Percentiles rank a stretch among this genome's conserved stretches.
Evolutionary conservation across 2,888 invertebrate genomes (phyloP).

Genomic region (Timandra comae): DNA sequence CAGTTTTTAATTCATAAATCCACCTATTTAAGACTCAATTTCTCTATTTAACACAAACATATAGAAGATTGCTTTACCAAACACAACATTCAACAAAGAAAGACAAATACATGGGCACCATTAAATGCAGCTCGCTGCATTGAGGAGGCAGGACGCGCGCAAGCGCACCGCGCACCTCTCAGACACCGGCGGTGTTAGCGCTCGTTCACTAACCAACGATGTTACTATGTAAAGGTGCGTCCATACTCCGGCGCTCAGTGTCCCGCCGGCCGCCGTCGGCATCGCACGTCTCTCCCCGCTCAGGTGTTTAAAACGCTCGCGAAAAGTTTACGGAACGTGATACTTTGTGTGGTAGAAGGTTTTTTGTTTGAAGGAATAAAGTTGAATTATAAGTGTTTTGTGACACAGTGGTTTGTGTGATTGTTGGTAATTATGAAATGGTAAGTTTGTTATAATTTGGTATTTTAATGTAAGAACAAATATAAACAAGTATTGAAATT

Average conservation of each 20-base stretch:
- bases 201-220: slow-evolving; percentile 66
- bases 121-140: slow-evolving; percentile 35
- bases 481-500: too few relatives aligned
- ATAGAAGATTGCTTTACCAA: too few relatives aligned
- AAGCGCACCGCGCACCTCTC: slow-evolving; percentile 50
- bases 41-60: too few relatives aligned
- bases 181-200: slow-evolving; percentile 61
- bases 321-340: slow-evolving; percentile 48
- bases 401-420: slow-evolving; percentile 18
- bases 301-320: slow-evolving; percentile 23
- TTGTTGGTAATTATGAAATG: slow-evolving; percentile 18
- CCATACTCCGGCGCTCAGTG: slow-evolving; percentile 34
- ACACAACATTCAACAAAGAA: too few relatives aligned
- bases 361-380: slow-evolving; percentile 11
- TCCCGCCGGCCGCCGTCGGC: slow-evolving; percentile 41
- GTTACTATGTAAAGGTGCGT: slow-evolving; percentile 59
- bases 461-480: too few relatives aligned
- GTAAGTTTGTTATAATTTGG: too few relatives aligned
- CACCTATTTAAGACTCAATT: too few relatives aligned
- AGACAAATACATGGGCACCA: too few relatives aligned
- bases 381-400: slow-evolving; percentile 25
- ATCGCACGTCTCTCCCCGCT: slow-evolving; percentile 31
- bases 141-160: slow-evolving; percentile 52
- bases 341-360: too few relatives aligned
- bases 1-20: too few relatives aligned